Base-by-base conservation (phyloP, 2,797 vertebrate species). In the Ptychobarbus kaznakovi region DNA sequence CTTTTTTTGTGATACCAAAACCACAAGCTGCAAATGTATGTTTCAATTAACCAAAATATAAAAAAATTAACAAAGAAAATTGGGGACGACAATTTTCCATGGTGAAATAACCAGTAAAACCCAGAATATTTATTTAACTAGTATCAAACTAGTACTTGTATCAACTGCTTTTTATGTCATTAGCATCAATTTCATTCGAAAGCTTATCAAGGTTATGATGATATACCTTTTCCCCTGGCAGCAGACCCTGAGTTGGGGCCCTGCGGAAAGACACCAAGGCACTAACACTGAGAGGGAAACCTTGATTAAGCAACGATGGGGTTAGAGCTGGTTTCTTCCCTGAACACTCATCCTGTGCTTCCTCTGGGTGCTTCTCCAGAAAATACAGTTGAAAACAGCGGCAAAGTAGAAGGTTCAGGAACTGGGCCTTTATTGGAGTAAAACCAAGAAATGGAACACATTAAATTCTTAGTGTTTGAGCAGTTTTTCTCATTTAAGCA, bases 331-430 rank as follows among this genome's bases (percentile, higher is more conserved):
- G 93, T 75, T 82, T 16, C 15, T 91, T 79, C 61, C 87, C 90
- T 0, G 13, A n/a, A 0, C 89, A 77, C 61, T 91, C 84, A 6
- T 89, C 89, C 2, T 92, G 94, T 13, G 94, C 93, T 28, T 97
- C 95, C 75, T 97, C 97, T 0, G 97, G 98, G 81, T 99, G 97
- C 18, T 94, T 95, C 87, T 95, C 90, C 51, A 99, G 91, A 91
- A 98, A 97, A 11, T 89, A 93, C 9, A 99, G 93, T 94, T 99
- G 98, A 95, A 99, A 99, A 92, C 96, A 97, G 85, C 98, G 97
- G 92, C 97, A 98, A 66, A 99, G 95, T 88, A 99, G 92, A 91
- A 98, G 93, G 90, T 99, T 97, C 93, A 98, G 92, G 88, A 96
- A 95, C 92, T 97, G 97, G 28, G 96, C 96, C 98, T 99, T 38